Percentiles rank a stretch among this genome's conserved stretches.
phyloP scores from a whole-genome alignment of 2,797 vertebrate genomes.

The Peromyscus attwateri region DNA sequence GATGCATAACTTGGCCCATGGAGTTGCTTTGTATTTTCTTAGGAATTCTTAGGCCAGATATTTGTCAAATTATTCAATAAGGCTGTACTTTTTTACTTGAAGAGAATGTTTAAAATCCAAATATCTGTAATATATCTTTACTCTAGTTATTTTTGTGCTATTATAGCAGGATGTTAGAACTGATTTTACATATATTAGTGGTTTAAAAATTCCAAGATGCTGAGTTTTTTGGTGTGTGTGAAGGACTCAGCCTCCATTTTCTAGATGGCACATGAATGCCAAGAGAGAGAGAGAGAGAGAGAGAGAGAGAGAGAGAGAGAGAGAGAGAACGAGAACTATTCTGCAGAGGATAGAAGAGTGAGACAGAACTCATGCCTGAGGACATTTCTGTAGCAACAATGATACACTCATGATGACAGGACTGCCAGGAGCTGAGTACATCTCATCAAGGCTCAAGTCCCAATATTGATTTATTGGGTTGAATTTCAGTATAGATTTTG shows the following conservation, averaged over 20 bases:
- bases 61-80: neutral
- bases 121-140: neutral
- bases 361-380: neutral
- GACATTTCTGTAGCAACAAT: neutral
- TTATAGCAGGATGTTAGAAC: neutral
- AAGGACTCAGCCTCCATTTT: neutral
- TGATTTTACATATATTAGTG: neutral
- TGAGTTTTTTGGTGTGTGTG: neutral
- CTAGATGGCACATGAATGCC: neutral
- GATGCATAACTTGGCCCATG: neutral
- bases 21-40: neutral
- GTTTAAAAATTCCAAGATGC: neutral
- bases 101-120: neutral
- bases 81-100: neutral
- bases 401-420: neutral
- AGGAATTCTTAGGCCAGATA: neutral
- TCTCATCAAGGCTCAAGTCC: neutral
- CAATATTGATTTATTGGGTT: neutral
- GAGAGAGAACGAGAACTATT: neutral
- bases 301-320: no score
- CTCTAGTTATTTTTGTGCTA: neutral
- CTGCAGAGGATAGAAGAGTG: neutral
- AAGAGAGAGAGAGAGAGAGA: neutral
- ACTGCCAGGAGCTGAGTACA: neutral
- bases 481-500: neutral